Conservation (phyloP, 2,797 vertebrate species). For the Oreonectes daqikongensis region DNA sequence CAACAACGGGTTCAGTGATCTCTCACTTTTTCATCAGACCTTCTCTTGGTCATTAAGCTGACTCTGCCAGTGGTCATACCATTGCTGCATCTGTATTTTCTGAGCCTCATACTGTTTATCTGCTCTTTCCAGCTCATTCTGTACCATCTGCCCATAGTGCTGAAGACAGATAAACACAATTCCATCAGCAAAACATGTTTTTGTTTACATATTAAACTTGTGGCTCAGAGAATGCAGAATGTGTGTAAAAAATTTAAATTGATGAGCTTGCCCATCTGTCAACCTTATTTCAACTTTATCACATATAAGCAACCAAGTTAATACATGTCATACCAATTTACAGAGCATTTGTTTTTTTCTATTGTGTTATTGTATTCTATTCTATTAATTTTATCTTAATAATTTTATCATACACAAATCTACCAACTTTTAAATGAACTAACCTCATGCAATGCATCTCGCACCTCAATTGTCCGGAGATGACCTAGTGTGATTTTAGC, state of each 20-base stretch:
- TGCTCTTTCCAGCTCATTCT: conserved; percentile 60
- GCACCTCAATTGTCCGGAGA: conserved; percentile 69
- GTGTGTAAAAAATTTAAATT: neutral
- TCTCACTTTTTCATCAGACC: neutral
- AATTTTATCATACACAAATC: too few relatives aligned
- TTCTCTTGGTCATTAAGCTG: conserved; percentile 53
- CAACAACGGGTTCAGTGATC: neutral
- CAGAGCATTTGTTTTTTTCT: too few relatives aligned
- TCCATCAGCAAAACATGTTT: neutral
- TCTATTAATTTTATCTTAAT: too few relatives aligned
- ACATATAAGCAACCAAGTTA: too few relatives aligned
- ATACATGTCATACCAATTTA: too few relatives aligned
- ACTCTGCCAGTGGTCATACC: conserved; percentile 71
- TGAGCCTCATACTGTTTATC: conserved; percentile 63
- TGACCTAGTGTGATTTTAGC: conserved; percentile 78
- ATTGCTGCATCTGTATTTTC: conserved; percentile 65
- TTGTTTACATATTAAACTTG: neutral
- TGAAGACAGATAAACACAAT: conserved; percentile 57
- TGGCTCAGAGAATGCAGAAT: neutral
- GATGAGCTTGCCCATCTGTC: neutral
- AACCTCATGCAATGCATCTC: conserved; percentile 77
- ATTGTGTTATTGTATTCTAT: too few relatives aligned
- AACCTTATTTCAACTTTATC: neutral
- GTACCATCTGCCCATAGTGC: conserved; percentile 68
- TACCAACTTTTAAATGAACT: neutral